phyloP scores from a whole-genome alignment of 1,140 invertebrate species.

The Lasioglossum baleicum region DNA sequence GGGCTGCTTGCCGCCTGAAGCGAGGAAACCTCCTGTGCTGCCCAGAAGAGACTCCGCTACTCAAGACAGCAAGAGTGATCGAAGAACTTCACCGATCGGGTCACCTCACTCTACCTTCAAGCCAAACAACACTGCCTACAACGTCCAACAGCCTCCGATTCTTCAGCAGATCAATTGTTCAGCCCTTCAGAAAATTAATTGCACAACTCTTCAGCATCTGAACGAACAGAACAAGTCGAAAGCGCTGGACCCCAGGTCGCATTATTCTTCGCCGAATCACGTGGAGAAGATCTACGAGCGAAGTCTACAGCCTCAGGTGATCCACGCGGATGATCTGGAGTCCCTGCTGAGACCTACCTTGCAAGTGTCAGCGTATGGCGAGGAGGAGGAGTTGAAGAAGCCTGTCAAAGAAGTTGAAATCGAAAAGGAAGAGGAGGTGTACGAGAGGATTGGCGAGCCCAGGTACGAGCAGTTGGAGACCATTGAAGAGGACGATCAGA shows the following conservation, averaged over 20 bases:
- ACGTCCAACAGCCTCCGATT: not conserved
- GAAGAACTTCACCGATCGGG: not conserved
- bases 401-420: constrained; percentile 31
- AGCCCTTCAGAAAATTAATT: too few relatives aligned
- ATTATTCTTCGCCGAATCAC: constrained; percentile 58
- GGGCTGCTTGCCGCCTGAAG: constrained; percentile 16
- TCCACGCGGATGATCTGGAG: constrained; percentile 66
- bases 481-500: constrained; percentile 60
- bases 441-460: constrained; percentile 41
- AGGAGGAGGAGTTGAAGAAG: constrained; percentile 34
- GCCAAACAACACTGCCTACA: constrained; percentile 54
- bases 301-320: constrained; percentile 66
- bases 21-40: constrained; percentile 29
- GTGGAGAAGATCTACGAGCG: constrained; percentile 71
- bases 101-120: constrained; percentile 61
- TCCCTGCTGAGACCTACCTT: constrained; percentile 59
- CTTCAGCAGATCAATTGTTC: constrained; percentile 43
- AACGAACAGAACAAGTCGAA: constrained; percentile 51
- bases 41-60: constrained; percentile 20
- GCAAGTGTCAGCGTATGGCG: constrained; percentile 66
- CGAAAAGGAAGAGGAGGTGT: constrained; percentile 34
- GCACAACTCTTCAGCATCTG: constrained; percentile 34
- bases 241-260: constrained; percentile 38
- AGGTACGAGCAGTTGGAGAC: constrained; percentile 63
- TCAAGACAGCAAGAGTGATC: constrained; percentile 12